A percentile compares a stretch with the other conserved stretches of the same genome.
Evolutionary conservation across 2,797 vertebrate species (phyloP).

Genomic region (Sebastolobus alascanus): DNA sequence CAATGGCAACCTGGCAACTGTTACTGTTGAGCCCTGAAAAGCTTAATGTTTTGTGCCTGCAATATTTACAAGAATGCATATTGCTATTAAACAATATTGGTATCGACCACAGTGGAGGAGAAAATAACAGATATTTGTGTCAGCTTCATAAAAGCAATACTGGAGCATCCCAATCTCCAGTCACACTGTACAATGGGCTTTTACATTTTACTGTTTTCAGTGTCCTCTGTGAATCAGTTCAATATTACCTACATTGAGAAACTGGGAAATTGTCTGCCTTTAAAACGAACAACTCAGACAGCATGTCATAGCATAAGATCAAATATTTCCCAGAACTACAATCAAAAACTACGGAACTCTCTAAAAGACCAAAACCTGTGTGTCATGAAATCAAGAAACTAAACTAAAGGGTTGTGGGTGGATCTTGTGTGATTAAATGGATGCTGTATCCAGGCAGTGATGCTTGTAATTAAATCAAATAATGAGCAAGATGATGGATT

Average conservation of each 20-base stretch:
- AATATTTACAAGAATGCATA: background rate
- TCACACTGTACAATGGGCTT: background rate
- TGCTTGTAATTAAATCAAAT: background rate
- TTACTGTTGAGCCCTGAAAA: background rate
- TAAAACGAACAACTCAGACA: background rate
- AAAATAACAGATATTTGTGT: background rate
- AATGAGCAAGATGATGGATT: background rate
- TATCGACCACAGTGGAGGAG: background rate
- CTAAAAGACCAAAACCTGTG: background rate
- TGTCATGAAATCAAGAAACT: background rate
- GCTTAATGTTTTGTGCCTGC: background rate
- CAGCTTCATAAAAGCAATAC: background rate
- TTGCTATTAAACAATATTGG: background rate
- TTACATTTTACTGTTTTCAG: background rate
- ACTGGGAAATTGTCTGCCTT: background rate
- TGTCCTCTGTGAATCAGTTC: background rate
- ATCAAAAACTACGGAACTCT: background rate
- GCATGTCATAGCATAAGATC: background rate
- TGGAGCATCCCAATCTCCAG: background rate
- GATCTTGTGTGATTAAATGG: background rate
- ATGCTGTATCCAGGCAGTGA: background rate
- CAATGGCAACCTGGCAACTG: too few species aligned
- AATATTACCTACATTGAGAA: background rate
- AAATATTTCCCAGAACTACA: background rate
- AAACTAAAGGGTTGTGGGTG: background rate